Base-by-base conservation (phyloP, 1,140 invertebrate species). In the Pantala flavescens region DNA sequence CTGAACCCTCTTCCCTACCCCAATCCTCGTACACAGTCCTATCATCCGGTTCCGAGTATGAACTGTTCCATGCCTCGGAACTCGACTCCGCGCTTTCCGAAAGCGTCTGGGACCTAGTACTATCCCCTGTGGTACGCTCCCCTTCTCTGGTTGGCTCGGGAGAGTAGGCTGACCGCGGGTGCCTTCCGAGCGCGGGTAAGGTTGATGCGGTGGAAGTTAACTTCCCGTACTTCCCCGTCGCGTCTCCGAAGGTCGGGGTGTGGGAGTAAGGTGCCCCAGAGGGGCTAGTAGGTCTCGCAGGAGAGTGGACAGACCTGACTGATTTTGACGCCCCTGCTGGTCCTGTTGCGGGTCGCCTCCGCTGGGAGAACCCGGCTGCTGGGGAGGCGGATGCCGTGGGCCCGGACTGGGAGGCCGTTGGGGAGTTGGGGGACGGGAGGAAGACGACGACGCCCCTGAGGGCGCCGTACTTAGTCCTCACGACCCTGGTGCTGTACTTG, bases 381-480 rank as follows among this genome's bases (percentile, higher is more conserved):
- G 49, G 49, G 3, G 14, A 16, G 12, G 14, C 3, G 16, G 49
- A 63, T 1, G 49, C 49, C 1, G 49, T 7, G 49, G 49, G n/a
- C 49, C 2, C 16, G 49, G 49, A 63, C 16, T 16, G 16, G n/a
- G 49, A 63, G 14, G 49, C n/a, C 49, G 49, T 19, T 21, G 49
- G 49, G 14, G 49, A 63, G 49, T 63, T 63, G 49, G 49, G 49
- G 49, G 49, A 63, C 5, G 49, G 49, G 5, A 94, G 88, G 76
- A 90, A 91, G 23, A 94, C 90, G 77, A 95, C 92, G 77, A 94
- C 88, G 24, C 95, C 95, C 79, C 93, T 89, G 24, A 97, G 87
- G 79, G 93, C 91, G 71, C 95, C 95, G 81, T 96, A 95, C 80
- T 95, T 94, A 74, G 94, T 96, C 77, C 89, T 86, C 43, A 96